phyloP scores from a whole-genome alignment of 2,113 vertebrate species.

The Atherinomorus stipes region DNA sequence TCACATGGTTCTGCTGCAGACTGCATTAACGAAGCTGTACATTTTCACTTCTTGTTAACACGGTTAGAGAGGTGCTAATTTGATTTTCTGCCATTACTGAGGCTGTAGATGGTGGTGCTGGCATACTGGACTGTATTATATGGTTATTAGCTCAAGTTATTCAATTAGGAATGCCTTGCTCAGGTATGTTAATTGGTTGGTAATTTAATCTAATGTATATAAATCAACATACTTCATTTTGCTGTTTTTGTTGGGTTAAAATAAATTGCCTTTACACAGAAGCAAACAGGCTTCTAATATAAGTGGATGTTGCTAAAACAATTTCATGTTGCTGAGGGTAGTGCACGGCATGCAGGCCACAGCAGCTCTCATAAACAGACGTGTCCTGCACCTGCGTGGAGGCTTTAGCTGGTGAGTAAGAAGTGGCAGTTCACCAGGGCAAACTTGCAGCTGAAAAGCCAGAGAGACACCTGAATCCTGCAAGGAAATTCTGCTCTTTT shows the following conservation, averaged over 20 bases:
- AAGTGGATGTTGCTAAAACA: not conserved
- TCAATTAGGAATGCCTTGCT: not conserved
- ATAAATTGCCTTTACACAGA: too few species aligned
- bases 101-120: not conserved
- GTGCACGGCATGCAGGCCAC: not conserved
- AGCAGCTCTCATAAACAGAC: not conserved
- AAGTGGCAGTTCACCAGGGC: slow-evolving; percentile 68
- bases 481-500: slow-evolving; percentile 75
- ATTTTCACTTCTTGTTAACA: not conserved
- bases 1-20: not conserved
- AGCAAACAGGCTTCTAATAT: too few species aligned
- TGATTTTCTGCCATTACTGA: not conserved
- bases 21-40: not conserved
- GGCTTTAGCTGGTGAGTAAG: slow-evolving; percentile 48
- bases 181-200: not conserved
- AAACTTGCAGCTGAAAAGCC: slow-evolving; percentile 50
- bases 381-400: slow-evolving; percentile 4
- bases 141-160: not conserved
- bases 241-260: too few species aligned
- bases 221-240: too few species aligned
- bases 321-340: not conserved
- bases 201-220: not conserved
- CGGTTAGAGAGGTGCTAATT: not conserved
- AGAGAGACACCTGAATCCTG: slow-evolving; percentile 41
- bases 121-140: not conserved